Percentiles rank a stretch among this genome's conserved stretches.
Conservation (phyloP, 23 tunicate species). For the Halocynthia aurantium region DNA sequence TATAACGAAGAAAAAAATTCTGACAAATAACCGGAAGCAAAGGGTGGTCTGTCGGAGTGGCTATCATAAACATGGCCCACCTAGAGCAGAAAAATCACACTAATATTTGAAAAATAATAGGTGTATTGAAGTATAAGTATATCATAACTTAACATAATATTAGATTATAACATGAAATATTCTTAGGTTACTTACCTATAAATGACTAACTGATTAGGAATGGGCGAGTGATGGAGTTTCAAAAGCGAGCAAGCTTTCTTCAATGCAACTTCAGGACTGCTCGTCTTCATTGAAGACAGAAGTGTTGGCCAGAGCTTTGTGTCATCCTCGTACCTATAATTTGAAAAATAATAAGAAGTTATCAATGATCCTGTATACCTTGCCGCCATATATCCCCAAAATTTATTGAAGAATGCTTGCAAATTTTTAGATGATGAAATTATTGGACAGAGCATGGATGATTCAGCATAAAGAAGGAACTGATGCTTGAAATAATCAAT, state of each 20-base stretch:
- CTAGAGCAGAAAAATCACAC: constrained; percentile 1
- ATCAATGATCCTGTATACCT: too few species aligned
- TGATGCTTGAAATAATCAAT: too few species aligned
- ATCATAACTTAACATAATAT: background rate
- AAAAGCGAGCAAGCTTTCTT: constrained; percentile 38
- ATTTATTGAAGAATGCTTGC: too few species aligned
- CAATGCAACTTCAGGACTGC: constrained; percentile 42
- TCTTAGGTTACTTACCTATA: constrained; percentile 31
- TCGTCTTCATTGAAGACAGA: constrained; percentile 29
- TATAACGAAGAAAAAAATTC: constrained; percentile 68
- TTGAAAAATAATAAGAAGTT: background rate
- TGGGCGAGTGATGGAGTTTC: constrained; percentile 38
- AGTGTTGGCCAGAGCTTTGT: constrained; percentile 59
- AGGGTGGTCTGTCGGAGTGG: constrained; percentile 53
- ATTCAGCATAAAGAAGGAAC: too few species aligned
- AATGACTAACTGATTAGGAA: constrained; percentile 21
- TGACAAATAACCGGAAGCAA: constrained; percentile 49
- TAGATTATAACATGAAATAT: background rate
- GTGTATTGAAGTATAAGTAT: too few species aligned
- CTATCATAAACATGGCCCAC: constrained; percentile 65
- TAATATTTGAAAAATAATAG: too few species aligned
- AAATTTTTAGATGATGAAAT: too few species aligned
- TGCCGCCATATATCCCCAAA: too few species aligned
- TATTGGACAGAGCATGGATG: too few species aligned
- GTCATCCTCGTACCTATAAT: constrained; percentile 72